Base-by-base conservation (phyloP, 2,888 invertebrate genomes). In the Eupithecia subumbrata region DNA sequence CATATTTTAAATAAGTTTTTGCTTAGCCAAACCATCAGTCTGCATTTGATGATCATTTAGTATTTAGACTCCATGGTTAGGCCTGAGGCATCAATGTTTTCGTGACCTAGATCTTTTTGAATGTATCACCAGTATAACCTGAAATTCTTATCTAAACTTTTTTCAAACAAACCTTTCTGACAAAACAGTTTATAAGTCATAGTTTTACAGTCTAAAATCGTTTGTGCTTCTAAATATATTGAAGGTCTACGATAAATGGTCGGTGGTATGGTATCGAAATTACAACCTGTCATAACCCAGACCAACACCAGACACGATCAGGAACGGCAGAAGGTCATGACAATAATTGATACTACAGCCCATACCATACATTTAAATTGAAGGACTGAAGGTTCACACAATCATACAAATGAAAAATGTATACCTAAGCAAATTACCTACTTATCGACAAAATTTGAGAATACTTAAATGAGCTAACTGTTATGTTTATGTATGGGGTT, bases 41-140 rank as follows among this genome's bases (percentile, higher is more conserved):
- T 88, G 88, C 85, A 86, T 90, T 92, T 91, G 88, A 86, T 86
- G 85, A 90, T 91, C 91, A 93, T 94, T 94, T 94, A 88, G 91
- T 91, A 90, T 92, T 91, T 90, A 90, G 88, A 88, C 89, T 88
- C 87, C 88, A 87, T 79, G 90, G 92, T 92, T 84, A 87, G 79
- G 90, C 92, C 93, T 85, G 85, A 82, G 86, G 93, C 83, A 90
- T 89, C 92, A 91, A 90, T 91, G 86, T 90, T 91, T 92, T 92
- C 94, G 94, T 94, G 93, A 92, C 91, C 93, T 94, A 94, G 94
- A 92, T 92, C 86, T 92, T 91, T 92, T 89, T 90, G 83, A 89
- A 88, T 84, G 87, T 80, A 86, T 82, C 83, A 84, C 91, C 89
- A 89, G 74, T 80, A 76, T 82, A 78, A 77, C 77, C 67, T 82